Base-by-base conservation (phyloP, 2,113 vertebrate species). In the Redunca redunca region DNA sequence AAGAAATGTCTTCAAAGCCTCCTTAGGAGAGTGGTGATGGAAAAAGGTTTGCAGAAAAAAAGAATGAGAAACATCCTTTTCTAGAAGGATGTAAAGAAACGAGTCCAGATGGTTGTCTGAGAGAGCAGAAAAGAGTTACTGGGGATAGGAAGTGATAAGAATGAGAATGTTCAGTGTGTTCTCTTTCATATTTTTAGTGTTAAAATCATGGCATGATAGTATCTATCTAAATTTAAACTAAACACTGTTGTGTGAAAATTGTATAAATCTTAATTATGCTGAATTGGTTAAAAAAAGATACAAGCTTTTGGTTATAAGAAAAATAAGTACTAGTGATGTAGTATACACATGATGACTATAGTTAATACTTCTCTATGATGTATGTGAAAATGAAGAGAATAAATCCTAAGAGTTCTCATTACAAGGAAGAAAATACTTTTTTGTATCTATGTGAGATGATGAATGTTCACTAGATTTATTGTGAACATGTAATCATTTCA, bases 141-240 rank as follows among this genome's bases (percentile, higher is more conserved):
- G 21, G 58, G 12, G 67, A 36, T 55, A 93, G 92, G 19, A 87
- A 92, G 58, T 4, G 19, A 82, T 57, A 33, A 71, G 30, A 77
- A 83, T 53, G 40, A 85, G 25, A 58, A 82, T 58, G 28, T 82
- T 57, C 40, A 40, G 43, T 50, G 21, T 78, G 14, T 55, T 5
- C 2, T 48, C 36, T 78, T 92, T 57, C 46, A 83, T 40, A 84
- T 57, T 89, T 92, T 78, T 91, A 12, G 84, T 48, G 71, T 81
- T 86, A 94, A 6, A 60, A 82, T 21, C 30, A 78, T 36, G 30
- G n/a, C 23, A 91, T 12, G 58, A 57, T 36, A 87, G 7, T 50
- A 64, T 16, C 71, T 80, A 93, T 84, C 62, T 87, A 95, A 97
- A 78, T 83, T 91, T 86, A 94, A 77, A 52, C 90, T 80, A 53